Evolutionary conservation across 2,888 invertebrate genomes (phyloP).

Genomic region (Caenorhabditis doughertyi): DNA sequence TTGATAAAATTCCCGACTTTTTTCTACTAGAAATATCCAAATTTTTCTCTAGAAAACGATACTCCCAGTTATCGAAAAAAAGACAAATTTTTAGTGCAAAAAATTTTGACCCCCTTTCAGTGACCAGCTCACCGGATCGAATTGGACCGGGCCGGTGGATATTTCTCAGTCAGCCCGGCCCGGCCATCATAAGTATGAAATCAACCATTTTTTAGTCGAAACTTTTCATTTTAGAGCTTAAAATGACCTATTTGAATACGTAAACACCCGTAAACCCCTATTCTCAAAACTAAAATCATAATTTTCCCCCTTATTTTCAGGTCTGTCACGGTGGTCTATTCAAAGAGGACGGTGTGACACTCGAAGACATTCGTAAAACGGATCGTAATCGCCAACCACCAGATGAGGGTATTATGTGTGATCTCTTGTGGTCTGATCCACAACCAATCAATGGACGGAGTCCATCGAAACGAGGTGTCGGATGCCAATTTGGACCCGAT

Average conservation of each 20-base stretch:
- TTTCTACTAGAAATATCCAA: too few species aligned
- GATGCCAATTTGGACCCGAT: slow-evolving; percentile 97
- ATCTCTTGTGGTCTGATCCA: slow-evolving; percentile 95
- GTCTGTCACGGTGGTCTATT: slow-evolving; percentile 99
- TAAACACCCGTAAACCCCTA: background rate
- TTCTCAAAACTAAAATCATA: background rate
- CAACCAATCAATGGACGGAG: slow-evolving; percentile 92
- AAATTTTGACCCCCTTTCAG: too few species aligned
- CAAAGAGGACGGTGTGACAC: slow-evolving; percentile 93
- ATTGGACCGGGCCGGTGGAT: too few species aligned
- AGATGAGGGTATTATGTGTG: slow-evolving; percentile 98
- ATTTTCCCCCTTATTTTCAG: slow-evolving; percentile 83
- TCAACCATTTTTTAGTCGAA: background rate
- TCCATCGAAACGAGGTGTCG: slow-evolving; percentile 97
- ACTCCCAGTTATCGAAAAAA: too few species aligned
- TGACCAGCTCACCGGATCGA: too few species aligned
- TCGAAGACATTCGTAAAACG: slow-evolving; percentile 92
- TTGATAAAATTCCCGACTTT: too few species aligned
- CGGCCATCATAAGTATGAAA: too few species aligned
- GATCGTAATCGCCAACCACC: slow-evolving; percentile 97
- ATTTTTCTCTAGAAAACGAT: too few species aligned
- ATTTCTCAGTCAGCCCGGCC: too few species aligned
- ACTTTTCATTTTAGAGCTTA: background rate
- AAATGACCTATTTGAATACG: too few species aligned
- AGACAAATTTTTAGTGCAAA: too few species aligned